A percentile compares a stretch with the other conserved stretches of the same genome.
phyloP scores from a whole-genome alignment of 2,888 invertebrate genomes.

The Drosophila atroscutellata region DNA sequence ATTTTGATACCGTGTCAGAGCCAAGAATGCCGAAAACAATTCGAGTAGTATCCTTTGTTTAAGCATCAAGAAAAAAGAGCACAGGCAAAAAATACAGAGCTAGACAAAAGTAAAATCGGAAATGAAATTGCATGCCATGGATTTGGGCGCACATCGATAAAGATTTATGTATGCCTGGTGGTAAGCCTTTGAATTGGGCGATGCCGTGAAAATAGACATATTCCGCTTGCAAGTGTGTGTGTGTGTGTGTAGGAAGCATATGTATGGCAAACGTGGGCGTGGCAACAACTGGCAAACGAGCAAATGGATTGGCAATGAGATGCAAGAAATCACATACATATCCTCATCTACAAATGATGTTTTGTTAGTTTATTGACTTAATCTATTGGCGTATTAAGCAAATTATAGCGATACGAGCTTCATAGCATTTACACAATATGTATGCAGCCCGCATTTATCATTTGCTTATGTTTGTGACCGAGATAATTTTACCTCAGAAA shows the following conservation, averaged over 20 bases:
- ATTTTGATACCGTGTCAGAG: constrained; percentile 56
- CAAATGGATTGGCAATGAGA: constrained; percentile 48
- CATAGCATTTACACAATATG: background rate
- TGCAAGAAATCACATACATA: constrained; percentile 28
- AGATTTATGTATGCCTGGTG: constrained; percentile 64
- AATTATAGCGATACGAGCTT: constrained; percentile 17
- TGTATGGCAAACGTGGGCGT: constrained; percentile 17
- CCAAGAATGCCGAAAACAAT: constrained; percentile 69
- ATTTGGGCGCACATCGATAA: constrained; percentile 73
- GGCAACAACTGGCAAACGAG: constrained; percentile 19
- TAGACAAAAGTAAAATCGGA: constrained; percentile 54
- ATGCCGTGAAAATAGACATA: constrained; percentile 63
- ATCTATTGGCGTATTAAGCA: constrained; percentile 20
- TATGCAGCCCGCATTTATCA: background rate
- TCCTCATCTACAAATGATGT: constrained; percentile 29
- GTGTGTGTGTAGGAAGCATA: constrained; percentile 7
- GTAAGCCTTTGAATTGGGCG: constrained; percentile 45
- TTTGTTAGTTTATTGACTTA: background rate
- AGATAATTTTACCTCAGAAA: background rate
- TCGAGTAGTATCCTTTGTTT: constrained; percentile 53
- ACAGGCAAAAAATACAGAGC: constrained; percentile 35
- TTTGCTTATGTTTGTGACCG: constrained; percentile 1
- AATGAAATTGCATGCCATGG: constrained; percentile 68
- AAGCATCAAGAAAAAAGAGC: constrained; percentile 16
- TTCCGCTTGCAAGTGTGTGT: constrained; percentile 16